Conservation (phyloP, 2,888 invertebrate genomes). For the Orchesella flavescens region DNA sequence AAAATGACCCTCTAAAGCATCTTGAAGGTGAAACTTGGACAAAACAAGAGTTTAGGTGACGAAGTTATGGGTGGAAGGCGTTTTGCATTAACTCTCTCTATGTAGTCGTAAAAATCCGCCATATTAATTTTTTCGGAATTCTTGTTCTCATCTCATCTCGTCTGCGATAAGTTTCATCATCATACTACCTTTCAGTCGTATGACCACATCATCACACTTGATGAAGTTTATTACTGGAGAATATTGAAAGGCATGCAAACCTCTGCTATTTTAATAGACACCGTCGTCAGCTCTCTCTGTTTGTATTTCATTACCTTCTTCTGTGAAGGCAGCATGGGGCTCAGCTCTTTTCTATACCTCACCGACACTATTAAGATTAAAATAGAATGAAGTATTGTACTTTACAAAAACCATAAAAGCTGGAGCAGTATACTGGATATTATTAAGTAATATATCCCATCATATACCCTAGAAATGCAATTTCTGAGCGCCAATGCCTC, state of each 20-base stretch:
- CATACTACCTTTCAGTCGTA: not conserved
- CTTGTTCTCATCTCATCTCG: too few relatives aligned
- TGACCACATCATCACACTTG: conserved; percentile 7
- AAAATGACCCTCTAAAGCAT: too few relatives aligned
- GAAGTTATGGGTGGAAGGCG: not conserved
- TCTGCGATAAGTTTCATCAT: not conserved
- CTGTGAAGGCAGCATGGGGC: not conserved
- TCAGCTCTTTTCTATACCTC: too few relatives aligned
- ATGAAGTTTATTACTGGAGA: not conserved
- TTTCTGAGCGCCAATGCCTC: conserved; percentile 44
- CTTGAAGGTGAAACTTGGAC: not conserved
- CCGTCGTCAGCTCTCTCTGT: not conserved
- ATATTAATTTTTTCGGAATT: conserved; percentile 48
- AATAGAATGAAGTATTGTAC: not conserved
- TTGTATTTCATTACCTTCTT: not conserved
- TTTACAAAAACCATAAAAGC: not conserved
- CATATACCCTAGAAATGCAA: not conserved
- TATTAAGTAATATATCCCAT: not conserved
- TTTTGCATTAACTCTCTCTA: not conserved
- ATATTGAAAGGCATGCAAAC: not conserved
- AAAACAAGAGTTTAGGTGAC: not conserved
- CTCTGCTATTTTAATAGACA: not conserved
- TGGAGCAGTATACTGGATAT: not conserved
- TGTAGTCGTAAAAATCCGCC: not conserved
- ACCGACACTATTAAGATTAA: not conserved